Evolutionary conservation across 2,888 invertebrate species (phyloP), one percentile per base, ranked within the genome.

Genomic region (Pteria penguin): DNA sequence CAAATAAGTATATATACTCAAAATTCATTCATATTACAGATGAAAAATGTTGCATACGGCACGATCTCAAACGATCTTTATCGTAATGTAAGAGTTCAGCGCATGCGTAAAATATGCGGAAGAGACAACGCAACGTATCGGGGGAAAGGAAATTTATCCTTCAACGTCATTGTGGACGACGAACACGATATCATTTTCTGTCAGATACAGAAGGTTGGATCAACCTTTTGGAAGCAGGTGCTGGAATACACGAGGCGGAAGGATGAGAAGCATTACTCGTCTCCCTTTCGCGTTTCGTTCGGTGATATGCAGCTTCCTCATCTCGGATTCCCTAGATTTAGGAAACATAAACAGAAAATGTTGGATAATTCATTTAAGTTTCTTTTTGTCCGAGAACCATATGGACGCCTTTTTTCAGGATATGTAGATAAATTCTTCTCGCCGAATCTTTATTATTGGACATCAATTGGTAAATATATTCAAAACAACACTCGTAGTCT

Each of bases 391-490:
- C 70, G 87, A 2, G 84, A 87, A 26, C 88, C 88, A 0, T 87
- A 82, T 68, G 66, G 82, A 5, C 76, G 85, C 63, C 57, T 86
- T 4, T 75, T 87, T 22, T 86, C 88, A 1, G 87, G 84, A 0
- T 88, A 86, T 45, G 80, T 83, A 2, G 88, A 87, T 61, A 88
- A 88, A 71, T 62, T 88, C 24, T 88, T 81, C 55, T 75, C 84
- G 18, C 85, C 86, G 8, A 88, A 88, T 75, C 75, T 79, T 0
- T 57, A 81, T 52, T 88, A 82, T 63, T 86, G 86, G 87, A 32
- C 52, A 5, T 4, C 57, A 5, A 74, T 78, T 11, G 86, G 86
- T 3, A 74, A 65, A 24, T 75, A 78, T 55, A 82, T 86, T 18
- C 52, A 69, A 24, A 65, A 65, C 18, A 54, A 61, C 45, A 66